Percentiles rank a stretch among this genome's conserved stretches.
These are phyloP conservation scores for Callipepla squamata DNA, from an alignment of 2,113 vertebrate genomes.

Conservation along the genomic window DNA sequence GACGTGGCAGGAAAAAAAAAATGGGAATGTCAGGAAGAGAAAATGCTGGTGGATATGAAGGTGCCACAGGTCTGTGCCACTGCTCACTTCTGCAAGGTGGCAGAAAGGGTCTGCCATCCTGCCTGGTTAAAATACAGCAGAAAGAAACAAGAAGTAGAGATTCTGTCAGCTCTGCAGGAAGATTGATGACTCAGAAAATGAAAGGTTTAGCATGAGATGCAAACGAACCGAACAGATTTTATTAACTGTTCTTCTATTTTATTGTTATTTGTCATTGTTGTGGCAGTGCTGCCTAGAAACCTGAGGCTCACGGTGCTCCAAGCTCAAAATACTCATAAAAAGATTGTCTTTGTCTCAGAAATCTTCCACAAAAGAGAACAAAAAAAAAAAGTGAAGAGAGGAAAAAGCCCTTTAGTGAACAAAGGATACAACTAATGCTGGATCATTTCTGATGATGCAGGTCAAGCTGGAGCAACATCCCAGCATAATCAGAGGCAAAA, in stretches of 20 bases:
- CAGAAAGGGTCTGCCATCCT: not conserved
- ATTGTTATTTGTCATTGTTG: not conserved
- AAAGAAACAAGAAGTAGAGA: not conserved
- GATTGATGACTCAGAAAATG: not conserved
- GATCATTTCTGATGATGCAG: not conserved
- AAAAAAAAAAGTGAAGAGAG: not conserved
- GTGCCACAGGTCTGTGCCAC: not conserved
- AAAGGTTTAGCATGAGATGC: not conserved
- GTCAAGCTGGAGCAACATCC: too few species aligned
- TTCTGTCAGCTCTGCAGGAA: not conserved
- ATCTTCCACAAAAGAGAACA: not conserved
- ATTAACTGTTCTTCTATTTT: not conserved
- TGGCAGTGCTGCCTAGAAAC: not conserved
- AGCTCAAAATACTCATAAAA: not conserved
- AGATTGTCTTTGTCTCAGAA: not conserved
- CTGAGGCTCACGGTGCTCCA: not conserved
- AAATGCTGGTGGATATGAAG: not conserved
- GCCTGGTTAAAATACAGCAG: rapidly evolving
- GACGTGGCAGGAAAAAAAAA: not conserved
- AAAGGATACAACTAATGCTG: not conserved
- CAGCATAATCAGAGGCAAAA: too few species aligned
- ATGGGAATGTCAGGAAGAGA: not conserved
- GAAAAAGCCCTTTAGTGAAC: not conserved
- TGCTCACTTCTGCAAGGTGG: not conserved
- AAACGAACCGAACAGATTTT: not conserved